Percentiles rank a stretch among this genome's conserved stretches.
These are phyloP conservation scores for Pelobates cultripes DNA, from an alignment of 2,797 vertebrate genomes.

Conservation along the genomic window DNA sequence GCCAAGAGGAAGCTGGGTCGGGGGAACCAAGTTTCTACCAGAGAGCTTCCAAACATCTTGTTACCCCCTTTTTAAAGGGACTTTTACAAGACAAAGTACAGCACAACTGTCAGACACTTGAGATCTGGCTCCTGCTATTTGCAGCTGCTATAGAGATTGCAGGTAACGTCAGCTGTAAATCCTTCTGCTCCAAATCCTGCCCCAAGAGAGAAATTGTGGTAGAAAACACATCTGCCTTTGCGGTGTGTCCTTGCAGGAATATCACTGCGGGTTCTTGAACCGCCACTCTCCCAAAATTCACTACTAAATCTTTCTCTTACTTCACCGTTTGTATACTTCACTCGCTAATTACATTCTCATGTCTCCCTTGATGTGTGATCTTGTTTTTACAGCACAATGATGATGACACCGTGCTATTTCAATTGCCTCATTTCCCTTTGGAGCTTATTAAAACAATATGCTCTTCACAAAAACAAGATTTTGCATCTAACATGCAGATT, in stretches of 20 bases:
- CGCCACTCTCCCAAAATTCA: too few species aligned
- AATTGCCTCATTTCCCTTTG: constrained; percentile 29
- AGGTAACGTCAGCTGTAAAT: background rate
- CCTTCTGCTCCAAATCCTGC: background rate
- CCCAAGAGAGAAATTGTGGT: background rate
- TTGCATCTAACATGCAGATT: constrained; percentile 4
- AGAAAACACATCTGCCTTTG: background rate
- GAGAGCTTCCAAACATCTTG: too few species aligned
- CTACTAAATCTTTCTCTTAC: background rate
- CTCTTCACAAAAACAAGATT: constrained; percentile 18
- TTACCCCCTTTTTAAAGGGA: too few species aligned
- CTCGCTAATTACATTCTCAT: constrained; percentile 1
- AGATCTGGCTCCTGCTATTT: background rate
- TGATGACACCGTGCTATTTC: constrained; percentile 21
- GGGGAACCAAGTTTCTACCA: too few species aligned
- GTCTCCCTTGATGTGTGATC: background rate
- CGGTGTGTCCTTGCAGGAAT: too few species aligned
- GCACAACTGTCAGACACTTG: background rate
- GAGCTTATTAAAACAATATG: constrained; percentile 28
- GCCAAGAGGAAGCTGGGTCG: too few species aligned
- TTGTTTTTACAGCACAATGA: constrained; percentile 16
- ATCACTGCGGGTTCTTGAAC: too few species aligned
- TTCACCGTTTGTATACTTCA: background rate
- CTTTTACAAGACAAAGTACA: too few species aligned
- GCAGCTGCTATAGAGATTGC: background rate